A percentile compares a stretch with the other conserved stretches of the same genome.
Evolutionary conservation across 2,113 vertebrate genomes (phyloP).

Genomic region (Syrmaticus mikado): DNA sequence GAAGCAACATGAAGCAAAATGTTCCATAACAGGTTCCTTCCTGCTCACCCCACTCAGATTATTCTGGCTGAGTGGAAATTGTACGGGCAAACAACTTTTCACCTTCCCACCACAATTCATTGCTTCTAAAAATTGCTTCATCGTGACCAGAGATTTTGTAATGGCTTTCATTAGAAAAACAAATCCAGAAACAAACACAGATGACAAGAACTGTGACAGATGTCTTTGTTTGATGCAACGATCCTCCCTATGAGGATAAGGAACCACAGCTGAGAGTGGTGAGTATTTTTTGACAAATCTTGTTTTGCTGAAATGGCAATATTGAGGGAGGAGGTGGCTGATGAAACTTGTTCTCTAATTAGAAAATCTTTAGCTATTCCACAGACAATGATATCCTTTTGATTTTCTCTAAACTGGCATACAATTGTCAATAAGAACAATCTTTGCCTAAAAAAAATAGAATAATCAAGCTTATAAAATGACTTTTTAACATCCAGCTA

Average conservation of each 20-base stretch:
- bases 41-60: neutral
- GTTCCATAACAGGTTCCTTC: slow-evolving; percentile 6
- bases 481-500: neutral
- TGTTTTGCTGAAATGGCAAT: slow-evolving; percentile 9
- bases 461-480: neutral
- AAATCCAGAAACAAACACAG: slow-evolving; percentile 47
- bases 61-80: neutral
- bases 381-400: neutral
- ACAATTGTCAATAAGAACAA: neutral
- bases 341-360: slow-evolving; percentile 18
- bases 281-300: slow-evolving; percentile 31
- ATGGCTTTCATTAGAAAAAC: slow-evolving; percentile 27
- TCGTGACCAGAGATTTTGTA: slow-evolving; percentile 32
- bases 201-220: slow-evolving; percentile 39
- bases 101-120: neutral
- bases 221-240: slow-evolving; percentile 10
- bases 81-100: slow-evolving; percentile 6
- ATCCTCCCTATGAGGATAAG: slow-evolving; percentile 2
- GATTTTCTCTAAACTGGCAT: neutral
- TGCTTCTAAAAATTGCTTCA: slow-evolving; percentile 41
- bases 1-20: slow-evolving; percentile 41
- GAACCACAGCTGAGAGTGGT: neutral
- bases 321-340: neutral
- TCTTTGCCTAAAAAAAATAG: neutral
- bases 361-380: slow-evolving; percentile 15